These are phyloP conservation scores for Sebastes steindachneri DNA, from an alignment of 2,797 vertebrate species.

Conservation along the genomic window DNA sequence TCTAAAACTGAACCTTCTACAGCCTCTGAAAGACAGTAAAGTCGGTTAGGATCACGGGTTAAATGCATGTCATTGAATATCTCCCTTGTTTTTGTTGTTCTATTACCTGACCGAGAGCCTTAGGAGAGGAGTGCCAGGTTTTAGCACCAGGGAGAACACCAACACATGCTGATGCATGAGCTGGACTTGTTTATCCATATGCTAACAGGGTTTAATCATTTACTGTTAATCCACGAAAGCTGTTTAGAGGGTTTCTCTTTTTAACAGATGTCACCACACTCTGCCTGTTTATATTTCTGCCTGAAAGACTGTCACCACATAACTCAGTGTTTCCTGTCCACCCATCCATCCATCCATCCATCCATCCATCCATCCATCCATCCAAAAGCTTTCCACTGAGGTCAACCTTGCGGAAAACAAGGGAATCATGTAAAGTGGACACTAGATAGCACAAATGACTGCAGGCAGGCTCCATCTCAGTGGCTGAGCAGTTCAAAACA, in stretches of 20 bases:
- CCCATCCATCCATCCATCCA: background rate
- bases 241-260: slow-evolving; percentile 64
- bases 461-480: background rate
- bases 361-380: background rate
- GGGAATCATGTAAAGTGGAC: slow-evolving; percentile 24
- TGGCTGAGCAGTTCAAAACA: slow-evolving; percentile 9
- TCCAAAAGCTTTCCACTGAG: slow-evolving; percentile 32
- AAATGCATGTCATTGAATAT: background rate
- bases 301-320: slow-evolving; percentile 12
- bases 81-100: background rate
- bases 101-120: slow-evolving; percentile 11
- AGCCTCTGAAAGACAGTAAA: too few relatives aligned
- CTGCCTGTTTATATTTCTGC: slow-evolving; percentile 28
- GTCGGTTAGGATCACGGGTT: background rate
- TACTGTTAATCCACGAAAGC: slow-evolving; percentile 68
- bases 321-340: background rate
- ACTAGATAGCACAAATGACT: slow-evolving; percentile 12
- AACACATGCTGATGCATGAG: slow-evolving; percentile 28
- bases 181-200: slow-evolving; percentile 67
- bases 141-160: slow-evolving; percentile 3
- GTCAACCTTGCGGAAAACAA: slow-evolving; percentile 27
- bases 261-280: slow-evolving; percentile 54
- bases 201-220: slow-evolving; percentile 68
- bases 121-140: background rate
- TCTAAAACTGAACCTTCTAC: too few relatives aligned